Percentiles rank a stretch among this genome's conserved stretches.
phyloP scores from a whole-genome alignment of 2,113 vertebrate genomes.

The Sceloporus undulatus region DNA sequence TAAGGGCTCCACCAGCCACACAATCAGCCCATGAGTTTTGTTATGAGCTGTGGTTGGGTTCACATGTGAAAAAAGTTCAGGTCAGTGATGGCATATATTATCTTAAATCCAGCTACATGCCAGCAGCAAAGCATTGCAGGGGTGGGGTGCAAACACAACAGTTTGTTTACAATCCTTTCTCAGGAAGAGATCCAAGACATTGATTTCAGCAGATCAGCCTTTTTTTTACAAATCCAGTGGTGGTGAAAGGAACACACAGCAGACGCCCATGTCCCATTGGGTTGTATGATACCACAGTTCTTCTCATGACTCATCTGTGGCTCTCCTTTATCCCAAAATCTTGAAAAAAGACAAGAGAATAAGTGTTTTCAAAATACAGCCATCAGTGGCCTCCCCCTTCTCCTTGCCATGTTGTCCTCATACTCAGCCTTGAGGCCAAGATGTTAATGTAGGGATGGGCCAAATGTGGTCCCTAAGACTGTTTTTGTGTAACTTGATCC shows the following conservation, averaged over 20 bases:
- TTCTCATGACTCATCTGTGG: neutral
- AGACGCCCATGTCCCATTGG: conserved; percentile 24
- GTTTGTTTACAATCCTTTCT: neutral
- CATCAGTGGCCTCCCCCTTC: neutral
- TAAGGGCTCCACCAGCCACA: neutral
- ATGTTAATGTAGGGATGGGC: neutral
- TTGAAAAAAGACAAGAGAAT: conserved; percentile 1
- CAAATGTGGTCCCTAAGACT: too few species aligned
- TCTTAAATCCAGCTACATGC: neutral
- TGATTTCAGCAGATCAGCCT: conserved; percentile 18
- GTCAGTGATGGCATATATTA: neutral
- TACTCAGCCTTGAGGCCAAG: neutral
- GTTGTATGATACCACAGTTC: conserved; percentile 14
- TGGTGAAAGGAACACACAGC: conserved; percentile 12
- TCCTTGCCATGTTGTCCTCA: neutral
- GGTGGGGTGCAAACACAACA: neutral
- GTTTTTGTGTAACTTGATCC: too few species aligned
- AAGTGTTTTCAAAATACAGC: neutral
- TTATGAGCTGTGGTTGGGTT: neutral
- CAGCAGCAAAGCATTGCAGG: neutral
- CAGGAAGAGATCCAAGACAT: too few species aligned
- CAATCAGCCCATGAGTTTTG: neutral
- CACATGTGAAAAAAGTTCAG: neutral
- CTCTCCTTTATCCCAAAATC: conserved; percentile 22
- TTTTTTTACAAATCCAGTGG: conserved; percentile 29